Evolutionary conservation across 2,113 vertebrate species (phyloP), one percentile per base, ranked within the genome.

Genomic region (Atractosteus spatula): DNA sequence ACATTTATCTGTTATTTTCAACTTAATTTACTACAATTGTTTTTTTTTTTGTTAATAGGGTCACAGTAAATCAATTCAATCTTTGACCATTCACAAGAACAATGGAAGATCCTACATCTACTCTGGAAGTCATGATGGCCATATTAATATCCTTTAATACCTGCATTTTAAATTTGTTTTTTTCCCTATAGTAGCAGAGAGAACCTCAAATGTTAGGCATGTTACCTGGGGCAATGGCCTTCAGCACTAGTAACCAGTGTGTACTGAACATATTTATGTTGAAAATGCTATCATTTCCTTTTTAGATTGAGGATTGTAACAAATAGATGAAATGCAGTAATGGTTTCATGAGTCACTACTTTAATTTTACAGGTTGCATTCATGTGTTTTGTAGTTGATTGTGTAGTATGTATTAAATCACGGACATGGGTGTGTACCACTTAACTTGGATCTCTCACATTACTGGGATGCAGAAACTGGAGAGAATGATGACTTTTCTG

Each of bases 71-170:
- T 96, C 97, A 41, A 95, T 99, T 84, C 96, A 99, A 86, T 97
- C 93, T 86, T 76, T 99, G 82, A 94, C 96, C 0, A 90, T 96
- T 68, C 95, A 98, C 80, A 96, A 83, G 81, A 91, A 82, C 0
- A 91, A 94, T 1, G 94, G 92, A 0, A 88, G 85, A 72, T 78
- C 90, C 14, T 90, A 84, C 84, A 97, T 99, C 89, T 99, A 96
- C 81, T 96, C 97, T 0, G 97, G 94, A 74, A 97, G 97, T 86
- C 94, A 97, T 0, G 97, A 99, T 3, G 97, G 97, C 61, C 95
- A 98, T 82, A 95, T 99, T 81, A 98, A 99, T 99, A 99, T 99
- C 97, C 95, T 99, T 95, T 83, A 8, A 82, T 76, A 70, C 3
- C 1, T 3, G 17, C 44, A 7, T 29, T 29, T 29, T 29, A 29